Base-by-base conservation (phyloP, 2,888 invertebrate genomes). In the Mantis religiosa region DNA sequence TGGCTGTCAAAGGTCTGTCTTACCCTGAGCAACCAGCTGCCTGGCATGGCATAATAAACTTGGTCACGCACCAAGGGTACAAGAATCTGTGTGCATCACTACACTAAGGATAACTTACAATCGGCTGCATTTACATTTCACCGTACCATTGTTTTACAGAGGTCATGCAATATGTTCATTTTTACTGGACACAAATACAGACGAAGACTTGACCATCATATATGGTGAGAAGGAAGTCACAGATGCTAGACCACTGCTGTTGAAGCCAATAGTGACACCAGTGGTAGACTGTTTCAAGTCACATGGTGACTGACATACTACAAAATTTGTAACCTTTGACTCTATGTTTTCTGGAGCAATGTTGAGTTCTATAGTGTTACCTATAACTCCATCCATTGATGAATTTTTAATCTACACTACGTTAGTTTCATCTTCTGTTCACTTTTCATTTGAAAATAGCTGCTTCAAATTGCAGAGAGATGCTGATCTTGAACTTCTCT, bases 221-320 rank as follows among this genome's bases (percentile, higher is more conserved):
- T 83, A 82, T 25, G 88, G 88, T 0, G 89, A 88, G 87, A 90
- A 90, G 9, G 89, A 85, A 6, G 88, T 88, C 25, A 90, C 90
- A 6, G 90, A 89, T 4, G 90, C 90, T 27, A 90, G 84, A 25
- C 90, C 90, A 82, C 81, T 84, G 41, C 87, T 88, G 82, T 81
- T 89, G 88, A 90, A 90, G 47, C 90, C 90, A 20, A 90, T 90
- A 54, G 89, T 88, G 27, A 90, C 89, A 82, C 81, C 85, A n/a
- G 71, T 88, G 14, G 47, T 71, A 28, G 47, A 81, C 20, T 54
- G 54, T 54, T 54, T 54, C 20, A 54, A 3, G 6, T 54, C 2
- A n/a, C 83, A 83, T 83, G 83, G 27, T 14, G 83, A 71, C 47
- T 88, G 83, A 83, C 25, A 47, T 28, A 88, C 83, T 28, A 41